Evolutionary conservation across 2,888 invertebrate species (phyloP).

Genomic region (Physocephala rufipes): DNA sequence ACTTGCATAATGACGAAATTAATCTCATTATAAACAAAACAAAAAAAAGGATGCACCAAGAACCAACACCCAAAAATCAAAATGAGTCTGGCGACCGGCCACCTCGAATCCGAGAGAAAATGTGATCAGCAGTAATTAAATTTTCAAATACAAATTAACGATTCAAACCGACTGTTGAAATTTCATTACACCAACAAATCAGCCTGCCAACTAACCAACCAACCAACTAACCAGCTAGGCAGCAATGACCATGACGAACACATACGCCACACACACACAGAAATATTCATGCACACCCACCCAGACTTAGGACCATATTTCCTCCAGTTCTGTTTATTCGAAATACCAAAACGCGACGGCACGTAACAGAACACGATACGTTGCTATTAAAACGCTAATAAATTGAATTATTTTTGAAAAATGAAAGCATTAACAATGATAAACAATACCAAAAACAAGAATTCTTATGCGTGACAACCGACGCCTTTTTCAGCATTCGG

Average conservation of each 20-base stretch:
- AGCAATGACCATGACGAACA: too few species aligned
- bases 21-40: slow-evolving; percentile 18
- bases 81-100: too few species aligned
- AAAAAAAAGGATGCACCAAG: neutral
- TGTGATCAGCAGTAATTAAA: slow-evolving; percentile 34
- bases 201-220: neutral
- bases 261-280: too few species aligned
- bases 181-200: slow-evolving; percentile 14
- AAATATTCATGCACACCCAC: too few species aligned
- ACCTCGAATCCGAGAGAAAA: neutral
- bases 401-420: slow-evolving; percentile 32
- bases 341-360: too few species aligned
- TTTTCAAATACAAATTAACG: slow-evolving; percentile 38
- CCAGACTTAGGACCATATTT: too few species aligned
- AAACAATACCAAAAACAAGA: too few species aligned
- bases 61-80: neutral
- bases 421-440: neutral
- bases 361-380: neutral
- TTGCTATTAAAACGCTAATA: slow-evolving; percentile 27
- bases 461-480: too few species aligned
- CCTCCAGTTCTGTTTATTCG: too few species aligned
- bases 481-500: too few species aligned
- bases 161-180: slow-evolving; percentile 30
- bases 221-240: neutral
- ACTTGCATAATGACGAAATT: slow-evolving; percentile 29